Percentiles rank a stretch among this genome's conserved stretches.
Evolutionary conservation across 2,113 vertebrate species (phyloP).

Genomic region (Amia ocellicauda): DNA sequence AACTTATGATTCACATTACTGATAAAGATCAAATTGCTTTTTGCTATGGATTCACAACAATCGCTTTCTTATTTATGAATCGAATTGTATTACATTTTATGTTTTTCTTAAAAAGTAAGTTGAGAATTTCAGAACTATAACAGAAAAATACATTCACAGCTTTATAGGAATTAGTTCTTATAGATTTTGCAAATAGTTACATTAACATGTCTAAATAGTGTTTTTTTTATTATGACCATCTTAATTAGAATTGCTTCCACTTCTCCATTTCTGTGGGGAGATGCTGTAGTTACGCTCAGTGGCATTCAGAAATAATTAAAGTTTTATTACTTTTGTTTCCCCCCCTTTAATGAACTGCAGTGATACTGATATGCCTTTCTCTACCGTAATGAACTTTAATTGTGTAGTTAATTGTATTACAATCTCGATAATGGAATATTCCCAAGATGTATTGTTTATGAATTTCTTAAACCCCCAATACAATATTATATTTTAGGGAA

Average conservation of each 20-base stretch:
- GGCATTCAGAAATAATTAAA: not conserved
- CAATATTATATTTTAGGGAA: not conserved
- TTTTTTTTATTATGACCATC: slow-evolving; percentile 20
- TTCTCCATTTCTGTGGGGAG: not conserved
- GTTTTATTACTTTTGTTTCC: slow-evolving; percentile 1
- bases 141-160: too few relatives aligned
- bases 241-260: not conserved
- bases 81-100: too few relatives aligned
- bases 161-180: too few relatives aligned
- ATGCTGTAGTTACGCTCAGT: not conserved
- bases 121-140: too few relatives aligned
- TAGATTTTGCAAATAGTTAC: too few relatives aligned
- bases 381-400: not conserved
- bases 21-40: too few relatives aligned
- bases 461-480: too few relatives aligned
- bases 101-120: too few relatives aligned
- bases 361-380: not conserved
- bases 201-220: too few relatives aligned
- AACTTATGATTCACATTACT: too few relatives aligned
- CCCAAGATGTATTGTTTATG: not conserved
- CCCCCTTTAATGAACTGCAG: not conserved
- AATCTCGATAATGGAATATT: not conserved
- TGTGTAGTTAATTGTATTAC: slow-evolving; percentile 1
- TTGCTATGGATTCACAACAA: too few relatives aligned
- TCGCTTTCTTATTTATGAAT: too few relatives aligned